Evolutionary conservation across 2,113 vertebrate species (phyloP), one percentile per base, ranked within the genome.

Genomic region (Monarcha castaneiventris): DNA sequence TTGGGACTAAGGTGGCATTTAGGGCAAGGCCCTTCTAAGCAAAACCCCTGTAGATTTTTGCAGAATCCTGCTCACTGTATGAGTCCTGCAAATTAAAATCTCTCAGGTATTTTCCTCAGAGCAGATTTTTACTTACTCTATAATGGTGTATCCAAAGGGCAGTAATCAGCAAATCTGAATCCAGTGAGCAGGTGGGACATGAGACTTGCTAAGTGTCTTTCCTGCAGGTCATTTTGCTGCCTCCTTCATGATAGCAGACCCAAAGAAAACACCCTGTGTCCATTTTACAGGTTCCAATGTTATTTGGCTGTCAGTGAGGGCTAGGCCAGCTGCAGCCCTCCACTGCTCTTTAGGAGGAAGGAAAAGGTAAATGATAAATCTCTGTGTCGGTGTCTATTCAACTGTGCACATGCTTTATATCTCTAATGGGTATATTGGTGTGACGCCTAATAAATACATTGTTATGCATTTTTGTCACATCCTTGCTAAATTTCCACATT

Each of bases 321-420:
- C 29, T 58, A 52, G 33, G 69, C 58, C 61, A 74, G 81, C 67
- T 71, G 69, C 72, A 94, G 37, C 13, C 20, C 37, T 79, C 41
- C 27, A 3, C 58, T 58, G 8, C 11, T 64, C 51, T 56, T 80
- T 11, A 56, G 55, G 35, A 66, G 46, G 55, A 37, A 66, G 37
- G 23, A 81, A 91, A 81, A 95, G 21, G 48, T 55, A 82, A 78
- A 91, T 22, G 26, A 62, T 14, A 78, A 87, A 87, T 81, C 48
- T 81, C 9, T 59, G 35, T 26, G 7, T 39, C 68, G 7, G 2
- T 2, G 0, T 27, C 81, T 55, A 25, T 48, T 91, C 61, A 68
- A 7, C 63, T 61, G 25, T 20, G 26, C 67, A 49, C 11, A 27
- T 3, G 51, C 26, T 81, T 81, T 58, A 7, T 21, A 59, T 9